Evolutionary conservation across 2,888 invertebrate genomes (phyloP).

Genomic region (Petrolisthes cinctipes): DNA sequence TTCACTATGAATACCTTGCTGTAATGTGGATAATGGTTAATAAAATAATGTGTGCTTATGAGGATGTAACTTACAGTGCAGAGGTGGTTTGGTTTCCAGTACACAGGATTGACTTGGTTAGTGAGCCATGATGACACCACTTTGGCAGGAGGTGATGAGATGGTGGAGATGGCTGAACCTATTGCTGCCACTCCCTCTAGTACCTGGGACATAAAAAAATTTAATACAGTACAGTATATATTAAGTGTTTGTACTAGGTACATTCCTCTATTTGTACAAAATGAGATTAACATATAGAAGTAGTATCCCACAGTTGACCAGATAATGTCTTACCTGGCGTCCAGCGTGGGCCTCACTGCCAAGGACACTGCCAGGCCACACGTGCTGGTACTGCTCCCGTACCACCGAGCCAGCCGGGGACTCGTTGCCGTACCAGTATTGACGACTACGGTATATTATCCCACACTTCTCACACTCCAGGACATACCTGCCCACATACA

Average conservation of each 20-base stretch:
- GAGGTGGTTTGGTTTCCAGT: conserved; percentile 82
- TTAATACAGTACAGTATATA: background rate
- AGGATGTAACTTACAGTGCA: conserved; percentile 73
- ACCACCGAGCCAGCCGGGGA: conserved; percentile 77
- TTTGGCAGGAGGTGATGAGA: conserved; percentile 80
- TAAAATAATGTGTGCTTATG: background rate
- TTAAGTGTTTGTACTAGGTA: too few species aligned
- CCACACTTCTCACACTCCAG: conserved; percentile 76
- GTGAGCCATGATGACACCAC: conserved; percentile 80
- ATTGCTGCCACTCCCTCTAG: conserved; percentile 78
- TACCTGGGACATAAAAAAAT: conserved; percentile 70
- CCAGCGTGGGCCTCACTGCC: conserved; percentile 68
- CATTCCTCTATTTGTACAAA: too few species aligned
- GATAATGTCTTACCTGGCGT: conserved; percentile 40
- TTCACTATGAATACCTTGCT: background rate
- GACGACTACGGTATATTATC: conserved; percentile 74
- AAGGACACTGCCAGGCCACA: conserved; percentile 74
- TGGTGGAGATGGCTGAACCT: conserved; percentile 76
- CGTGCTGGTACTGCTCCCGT: conserved; percentile 77
- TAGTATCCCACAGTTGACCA: conserved; percentile 70
- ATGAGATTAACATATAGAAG: too few species aligned
- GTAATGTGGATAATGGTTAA: background rate
- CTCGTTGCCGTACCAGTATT: conserved; percentile 86
- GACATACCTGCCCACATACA: conserved; percentile 72
- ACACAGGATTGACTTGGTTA: conserved; percentile 82